Evolutionary conservation across 2,113 vertebrate species (phyloP).

Genomic region (Narcine bancroftii): DNA sequence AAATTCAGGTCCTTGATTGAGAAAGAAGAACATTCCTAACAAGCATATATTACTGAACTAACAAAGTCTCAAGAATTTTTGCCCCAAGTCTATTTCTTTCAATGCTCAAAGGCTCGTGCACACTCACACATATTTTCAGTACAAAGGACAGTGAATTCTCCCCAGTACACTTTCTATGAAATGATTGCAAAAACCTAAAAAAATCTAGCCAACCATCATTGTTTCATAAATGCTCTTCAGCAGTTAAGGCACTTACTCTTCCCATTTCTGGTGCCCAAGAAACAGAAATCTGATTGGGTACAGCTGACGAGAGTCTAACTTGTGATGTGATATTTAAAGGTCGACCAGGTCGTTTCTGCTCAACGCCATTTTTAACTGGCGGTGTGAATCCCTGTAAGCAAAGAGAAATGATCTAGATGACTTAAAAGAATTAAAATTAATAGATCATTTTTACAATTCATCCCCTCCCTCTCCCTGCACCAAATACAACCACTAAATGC

Average conservation of each 20-base stretch:
- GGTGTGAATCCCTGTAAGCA: constrained; percentile 74
- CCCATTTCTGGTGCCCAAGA: constrained; percentile 95
- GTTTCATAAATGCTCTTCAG: not conserved
- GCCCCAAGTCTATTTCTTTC: not conserved
- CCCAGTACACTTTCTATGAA: not conserved
- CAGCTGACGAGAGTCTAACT: constrained; percentile 84
- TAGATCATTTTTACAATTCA: not conserved
- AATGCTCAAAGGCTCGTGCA: not conserved
- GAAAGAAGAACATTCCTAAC: not conserved
- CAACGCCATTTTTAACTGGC: constrained; percentile 90
- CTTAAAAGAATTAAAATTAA: not conserved
- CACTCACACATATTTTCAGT: too few relatives aligned
- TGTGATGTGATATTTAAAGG: constrained; percentile 90
- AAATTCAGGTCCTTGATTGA: not conserved
- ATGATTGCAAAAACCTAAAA: not conserved
- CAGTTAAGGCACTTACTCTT: constrained; percentile 63
- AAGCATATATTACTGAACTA: not conserved
- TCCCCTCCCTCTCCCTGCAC: too few relatives aligned
- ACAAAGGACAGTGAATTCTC: too few relatives aligned
- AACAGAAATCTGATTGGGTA: constrained; percentile 94
- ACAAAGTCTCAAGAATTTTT: not conserved
- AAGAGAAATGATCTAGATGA: constrained; percentile 25
- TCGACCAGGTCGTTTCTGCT: constrained; percentile 85
- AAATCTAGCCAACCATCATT: rapidly evolving
- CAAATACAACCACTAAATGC: not conserved